A percentile compares a stretch with the other conserved stretches of the same genome.
Evolutionary conservation across 2,888 invertebrate species (phyloP).

Genomic region (Tanytarsus gracilentus): DNA sequence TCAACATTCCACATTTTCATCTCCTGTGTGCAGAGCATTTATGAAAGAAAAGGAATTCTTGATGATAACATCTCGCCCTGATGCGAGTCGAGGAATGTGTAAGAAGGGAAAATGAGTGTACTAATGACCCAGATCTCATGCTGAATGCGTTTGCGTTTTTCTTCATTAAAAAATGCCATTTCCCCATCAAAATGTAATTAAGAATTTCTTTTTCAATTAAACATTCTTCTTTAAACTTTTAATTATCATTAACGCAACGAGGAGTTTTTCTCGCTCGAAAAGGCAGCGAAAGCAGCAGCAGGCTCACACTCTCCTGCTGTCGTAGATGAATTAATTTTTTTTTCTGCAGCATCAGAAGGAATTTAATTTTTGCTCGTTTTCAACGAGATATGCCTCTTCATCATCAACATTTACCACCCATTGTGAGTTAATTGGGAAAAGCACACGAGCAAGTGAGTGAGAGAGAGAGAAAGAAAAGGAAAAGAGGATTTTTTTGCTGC

Average conservation of each 20-base stretch:
- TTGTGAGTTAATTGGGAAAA: slow-evolving; percentile 26
- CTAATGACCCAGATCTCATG: slow-evolving; percentile 26
- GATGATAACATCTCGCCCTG: too few relatives aligned
- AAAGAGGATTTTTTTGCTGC: background rate
- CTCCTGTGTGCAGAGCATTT: background rate
- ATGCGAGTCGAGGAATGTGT: too few relatives aligned
- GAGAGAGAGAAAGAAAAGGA: background rate
- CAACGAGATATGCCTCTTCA: slow-evolving; percentile 20
- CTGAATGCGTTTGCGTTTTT: slow-evolving; percentile 18
- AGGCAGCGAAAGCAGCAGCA: too few relatives aligned
- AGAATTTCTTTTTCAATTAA: slow-evolving; percentile 28
- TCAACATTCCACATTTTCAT: background rate
- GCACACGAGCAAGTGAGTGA: slow-evolving; percentile 7
- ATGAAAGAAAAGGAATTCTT: background rate
- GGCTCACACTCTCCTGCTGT: too few relatives aligned
- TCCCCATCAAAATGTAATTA: slow-evolving; percentile 13
- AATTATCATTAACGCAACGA: slow-evolving; percentile 7
- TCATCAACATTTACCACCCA: slow-evolving; percentile 28
- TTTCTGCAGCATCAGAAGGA: slow-evolving; percentile 1
- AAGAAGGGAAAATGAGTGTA: background rate
- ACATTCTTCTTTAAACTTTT: slow-evolving; percentile 9
- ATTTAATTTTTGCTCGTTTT: slow-evolving; percentile 26
- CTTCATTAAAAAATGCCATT: background rate
- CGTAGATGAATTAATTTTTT: background rate
- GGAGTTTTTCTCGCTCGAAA: background rate